Base-by-base conservation (phyloP, 2,797 vertebrate species). In the Myotis pilosus region DNA sequence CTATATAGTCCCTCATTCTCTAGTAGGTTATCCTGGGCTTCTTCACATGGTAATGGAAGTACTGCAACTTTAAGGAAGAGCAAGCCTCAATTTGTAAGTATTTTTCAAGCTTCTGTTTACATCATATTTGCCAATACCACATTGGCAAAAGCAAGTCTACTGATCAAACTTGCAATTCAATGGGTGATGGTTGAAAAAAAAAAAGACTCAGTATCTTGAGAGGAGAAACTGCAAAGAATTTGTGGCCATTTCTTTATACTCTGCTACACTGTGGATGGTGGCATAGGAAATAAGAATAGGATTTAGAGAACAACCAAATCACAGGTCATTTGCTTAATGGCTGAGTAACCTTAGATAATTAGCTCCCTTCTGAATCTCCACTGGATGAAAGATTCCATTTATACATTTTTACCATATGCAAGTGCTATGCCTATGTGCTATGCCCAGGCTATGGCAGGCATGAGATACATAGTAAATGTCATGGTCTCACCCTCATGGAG, bases 191-290 rank as follows among this genome's bases (percentile, higher is more conserved):
- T 28, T 68, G 47, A 9, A n/a, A 30, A 71, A n/a, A 30, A 71
- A 79, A 93, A 92, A 79, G 47, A 75, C 19, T 83, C 80, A 88
- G 23, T 23, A 20, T 93, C 28, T 87, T 83, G 5, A 30, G 62
- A 44, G 86, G 44, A 71, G 53, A 10, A 84, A 6, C 38, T 88
- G 22, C 47, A 94, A 83, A 64, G 10, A 66, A 94, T 64, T 51
- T 66, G 36, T 89, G n/a, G 51, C 23, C 38, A 78, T 71, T 95
- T 95, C 44, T 84, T 75, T 51, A 84, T 57, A 66, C 55, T 79
- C 44, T 75, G 33, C 16, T 66, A 69, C 36, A 80, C 53, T n/a
- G 33, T n/a, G 23, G 36, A 36, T 80, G 55, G 85, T 86, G 51
- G 78, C 55, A 71, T 44, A 72, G n/a, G 33, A 44, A 81, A 36